Evolutionary conservation across 2,113 vertebrate genomes (phyloP).

Genomic region (Conger conger): DNA sequence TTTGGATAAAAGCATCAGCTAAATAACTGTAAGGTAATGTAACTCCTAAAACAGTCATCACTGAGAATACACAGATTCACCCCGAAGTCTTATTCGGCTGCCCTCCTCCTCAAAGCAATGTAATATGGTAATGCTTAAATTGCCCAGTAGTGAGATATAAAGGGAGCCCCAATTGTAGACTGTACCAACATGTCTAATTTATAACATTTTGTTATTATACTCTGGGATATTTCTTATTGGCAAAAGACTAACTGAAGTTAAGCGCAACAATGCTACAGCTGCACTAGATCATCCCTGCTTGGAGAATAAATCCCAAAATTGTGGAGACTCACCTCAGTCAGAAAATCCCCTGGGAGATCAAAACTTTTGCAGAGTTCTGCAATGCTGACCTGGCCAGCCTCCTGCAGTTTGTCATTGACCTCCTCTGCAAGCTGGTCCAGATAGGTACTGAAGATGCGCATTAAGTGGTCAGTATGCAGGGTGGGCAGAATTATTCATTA

Average conservation of each 20-base stretch:
- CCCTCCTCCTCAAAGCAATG: too few species aligned
- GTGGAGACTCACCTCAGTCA: conserved; percentile 77
- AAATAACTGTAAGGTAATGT: too few species aligned
- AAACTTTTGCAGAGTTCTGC: conserved; percentile 90
- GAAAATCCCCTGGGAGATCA: conserved; percentile 90
- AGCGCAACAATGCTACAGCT: background rate
- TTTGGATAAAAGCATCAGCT: too few species aligned
- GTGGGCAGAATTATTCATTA: too few species aligned
- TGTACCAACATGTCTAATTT: background rate
- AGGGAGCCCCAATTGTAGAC: background rate
- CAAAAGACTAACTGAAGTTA: background rate
- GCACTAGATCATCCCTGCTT: too few species aligned
- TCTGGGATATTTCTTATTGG: too few species aligned
- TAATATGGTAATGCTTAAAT: background rate
- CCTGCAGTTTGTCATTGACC: conserved; percentile 93
- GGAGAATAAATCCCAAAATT: background rate
- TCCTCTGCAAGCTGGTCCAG: conserved; percentile 91
- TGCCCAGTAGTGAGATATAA: background rate
- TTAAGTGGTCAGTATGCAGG: background rate
- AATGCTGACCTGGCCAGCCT: conserved; percentile 87
- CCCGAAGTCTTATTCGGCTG: too few species aligned
- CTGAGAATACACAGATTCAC: too few species aligned
- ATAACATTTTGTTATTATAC: background rate
- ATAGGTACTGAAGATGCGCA: conserved; percentile 69
- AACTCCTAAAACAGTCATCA: too few species aligned